Base-by-base conservation (phyloP, 2,113 vertebrate genomes). In the Potamarius usumacintae region DNA sequence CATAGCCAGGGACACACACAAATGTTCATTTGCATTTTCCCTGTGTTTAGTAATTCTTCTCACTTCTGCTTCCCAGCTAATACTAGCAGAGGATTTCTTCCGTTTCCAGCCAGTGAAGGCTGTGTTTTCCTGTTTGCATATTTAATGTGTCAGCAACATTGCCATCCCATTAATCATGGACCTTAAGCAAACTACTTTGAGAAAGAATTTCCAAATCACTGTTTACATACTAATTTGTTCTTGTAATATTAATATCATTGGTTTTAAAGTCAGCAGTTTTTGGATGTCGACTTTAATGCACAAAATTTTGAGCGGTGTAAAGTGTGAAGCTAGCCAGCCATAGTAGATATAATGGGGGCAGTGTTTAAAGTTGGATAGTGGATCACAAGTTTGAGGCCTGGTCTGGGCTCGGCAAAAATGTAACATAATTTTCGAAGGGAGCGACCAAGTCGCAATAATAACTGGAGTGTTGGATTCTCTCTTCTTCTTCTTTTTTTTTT, bases 61-160 rank as follows among this genome's bases (percentile, higher is more conserved):
- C 22, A 62, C 86, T 85, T 65, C 58, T 89, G 81, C 88, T 89
- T 88, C 52, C 86, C 83, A 90, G 89, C 85, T 85, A 82, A 90
- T 52, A 85, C 87, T 88, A 83, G 48, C 85, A 48, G 6, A 83
- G 85, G 84, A 91, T 85, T 90, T 90, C 90, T 77, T 86, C 85
- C 87, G 83, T 88, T 89, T 57, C n/a, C 79, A 74, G 90, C 90
- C 89, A 92, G 89, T 83, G 81, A 77, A 89, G 85, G 34, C 89
- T 90, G 89, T 90, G 90, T 92, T 92, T 93, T 92, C 88, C 89
- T 89, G 87, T 90, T 85, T 88, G 88, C 85, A 91, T 91, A 92
- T 92, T 93, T 92, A 93, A 93, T 85, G 91, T 93, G 93, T 94
- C 92, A 89, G 87, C 93, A 88, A 90, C 76, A 72, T 25, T 86